Evolutionary conservation across 2,113 vertebrate species (phyloP), one percentile per base, ranked within the genome.

Genomic region (Pangasianodon gigas): DNA sequence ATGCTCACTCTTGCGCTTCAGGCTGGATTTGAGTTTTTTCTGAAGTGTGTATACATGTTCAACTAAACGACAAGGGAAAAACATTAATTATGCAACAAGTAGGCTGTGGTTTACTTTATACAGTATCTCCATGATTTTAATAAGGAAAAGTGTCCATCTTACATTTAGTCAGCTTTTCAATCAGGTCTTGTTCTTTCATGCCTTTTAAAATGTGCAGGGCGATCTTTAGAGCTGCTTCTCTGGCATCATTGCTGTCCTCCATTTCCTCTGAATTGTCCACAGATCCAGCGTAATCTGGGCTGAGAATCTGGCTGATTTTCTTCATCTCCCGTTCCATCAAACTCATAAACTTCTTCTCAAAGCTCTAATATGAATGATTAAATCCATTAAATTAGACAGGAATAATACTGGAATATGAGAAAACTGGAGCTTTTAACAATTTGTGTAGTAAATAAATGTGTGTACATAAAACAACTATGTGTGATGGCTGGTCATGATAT

Each of bases 131-230:
- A 16, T 18, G 11, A 80, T 77, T 52, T 80, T 80, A 79, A 77
- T 11, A 86, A 52, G 69, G 32, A 19, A 6, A 29, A 51, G 44
- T 2, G 4, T 32, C 3, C 16, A 3, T 51, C 89, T 87, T 52
- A 90, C 89, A 56, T 87, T 84, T 74, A 21, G 6, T 54, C n/a
- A 90, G 44, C 41, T 77, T 90, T 48, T 87, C 54, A n/a, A 90
- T 9, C 11, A 90, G 80, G n/a, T 83, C 87, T 9, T n/a, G 54
- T 41, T 84, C 89, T 29, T 90, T 87, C 89, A 87, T 90, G 67
- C 21, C 37, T 69, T 87, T 87, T 83, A 90, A 62, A 84, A 90
- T 44, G 44, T 90, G 89, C 3, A 77, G 37, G 21, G 79, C 82
- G 24, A 87, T 84, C 41, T 87, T 90, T 10, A 87, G 29, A 41